Conservation (phyloP, 2,113 vertebrate species). For the Struthio camelus region DNA sequence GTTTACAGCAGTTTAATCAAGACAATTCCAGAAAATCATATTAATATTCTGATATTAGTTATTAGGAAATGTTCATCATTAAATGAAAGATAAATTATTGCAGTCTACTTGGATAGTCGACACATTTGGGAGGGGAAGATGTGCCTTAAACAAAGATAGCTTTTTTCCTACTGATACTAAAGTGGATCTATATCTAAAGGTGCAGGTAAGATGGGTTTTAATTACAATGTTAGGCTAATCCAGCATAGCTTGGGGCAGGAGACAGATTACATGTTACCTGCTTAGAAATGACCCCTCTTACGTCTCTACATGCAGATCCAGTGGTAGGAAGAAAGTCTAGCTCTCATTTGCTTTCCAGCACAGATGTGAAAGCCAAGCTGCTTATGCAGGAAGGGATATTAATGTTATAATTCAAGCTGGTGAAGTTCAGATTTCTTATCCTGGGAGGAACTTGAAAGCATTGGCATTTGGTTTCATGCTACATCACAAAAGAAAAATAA, state of each 20-base stretch:
- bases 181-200: background rate
- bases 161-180: background rate
- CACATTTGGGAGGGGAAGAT: background rate
- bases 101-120: background rate
- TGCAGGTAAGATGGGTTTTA: background rate
- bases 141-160: background rate
- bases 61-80: background rate
- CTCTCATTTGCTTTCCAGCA: background rate
- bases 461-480: background rate
- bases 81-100: slow-evolving; percentile 6
- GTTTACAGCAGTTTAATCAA: slow-evolving; percentile 45
- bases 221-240: background rate
- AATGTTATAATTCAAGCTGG: background rate
- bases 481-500: background rate
- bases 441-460: background rate
- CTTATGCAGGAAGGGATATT: background rate
- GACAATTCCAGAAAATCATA: slow-evolving; percentile 8
- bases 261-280: background rate
- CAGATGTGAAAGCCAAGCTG: background rate
- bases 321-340: background rate
- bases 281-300: background rate
- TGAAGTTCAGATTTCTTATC: background rate
- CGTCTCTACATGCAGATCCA: background rate
- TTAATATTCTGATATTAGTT: background rate
- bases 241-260: background rate